phyloP scores from a whole-genome alignment of 2,888 invertebrate genomes.

The Calliopum simillimum region DNA sequence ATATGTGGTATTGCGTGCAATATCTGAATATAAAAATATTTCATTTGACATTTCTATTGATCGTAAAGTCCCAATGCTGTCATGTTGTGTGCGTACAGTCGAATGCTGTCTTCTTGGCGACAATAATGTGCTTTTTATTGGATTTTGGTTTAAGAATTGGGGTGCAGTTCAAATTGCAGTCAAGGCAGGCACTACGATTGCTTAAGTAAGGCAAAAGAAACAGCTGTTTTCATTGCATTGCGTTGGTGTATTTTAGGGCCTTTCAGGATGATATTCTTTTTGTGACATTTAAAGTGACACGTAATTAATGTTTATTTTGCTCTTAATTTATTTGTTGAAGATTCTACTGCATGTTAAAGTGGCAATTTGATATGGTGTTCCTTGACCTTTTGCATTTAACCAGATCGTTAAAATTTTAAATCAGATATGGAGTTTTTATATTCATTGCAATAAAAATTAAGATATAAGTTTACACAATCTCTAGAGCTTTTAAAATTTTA shows the following conservation, averaged over 20 bases:
- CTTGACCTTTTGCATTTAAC: no score
- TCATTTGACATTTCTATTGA: slow-evolving; percentile 36
- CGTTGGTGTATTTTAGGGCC: slow-evolving; percentile 21
- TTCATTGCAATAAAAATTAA: no score
- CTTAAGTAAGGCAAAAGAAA: neutral
- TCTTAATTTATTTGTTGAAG: slow-evolving; percentile 42
- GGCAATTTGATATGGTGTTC: no score
- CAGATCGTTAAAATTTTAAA: no score
- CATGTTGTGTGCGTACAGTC: neutral
- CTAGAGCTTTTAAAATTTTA: no score
- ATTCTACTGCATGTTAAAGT: slow-evolving; percentile 44
- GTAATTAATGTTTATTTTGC: slow-evolving; percentile 9
- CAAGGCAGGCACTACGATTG: neutral
- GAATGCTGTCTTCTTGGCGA: slow-evolving; percentile 29
- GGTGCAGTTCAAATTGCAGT: neutral
- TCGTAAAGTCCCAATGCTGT: slow-evolving; percentile 33
- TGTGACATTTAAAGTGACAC: slow-evolving; percentile 23
- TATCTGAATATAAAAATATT: slow-evolving; percentile 23
- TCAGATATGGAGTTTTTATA: no score
- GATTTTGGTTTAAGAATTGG: neutral
- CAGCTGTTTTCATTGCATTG: slow-evolving; percentile 7
- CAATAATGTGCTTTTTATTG: slow-evolving; percentile 36
- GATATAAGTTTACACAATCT: no score
- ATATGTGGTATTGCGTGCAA: slow-evolving; percentile 40
- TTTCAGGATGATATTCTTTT: slow-evolving; percentile 15